These are phyloP conservation scores for Zhengitettix transpicula DNA, from an alignment of 2,888 invertebrate genomes.

Conservation along the genomic window DNA sequence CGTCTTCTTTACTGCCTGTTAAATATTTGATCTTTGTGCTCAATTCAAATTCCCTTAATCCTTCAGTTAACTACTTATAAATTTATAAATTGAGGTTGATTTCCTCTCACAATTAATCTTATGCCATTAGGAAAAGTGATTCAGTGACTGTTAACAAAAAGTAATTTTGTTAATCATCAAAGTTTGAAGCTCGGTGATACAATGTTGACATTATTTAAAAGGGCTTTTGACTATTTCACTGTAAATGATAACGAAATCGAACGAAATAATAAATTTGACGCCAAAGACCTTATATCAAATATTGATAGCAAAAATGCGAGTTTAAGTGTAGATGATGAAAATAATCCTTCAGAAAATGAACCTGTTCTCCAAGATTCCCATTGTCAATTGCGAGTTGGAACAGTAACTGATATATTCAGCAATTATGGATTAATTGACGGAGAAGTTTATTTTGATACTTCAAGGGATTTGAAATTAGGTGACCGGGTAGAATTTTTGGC, in stretches of 20 bases:
- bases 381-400: constrained; percentile 26
- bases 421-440: constrained; percentile 42
- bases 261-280: neutral
- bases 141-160: no score
- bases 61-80: no score
- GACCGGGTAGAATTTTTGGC: constrained; percentile 38
- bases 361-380: neutral
- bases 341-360: neutral
- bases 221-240: no score
- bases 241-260: neutral
- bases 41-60: no score
- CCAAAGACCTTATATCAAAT: neutral
- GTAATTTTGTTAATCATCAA: no score
- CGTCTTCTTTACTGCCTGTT: no score
- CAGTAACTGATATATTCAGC: constrained; percentile 36
- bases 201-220: no score
- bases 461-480: constrained; percentile 29
- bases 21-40: no score
- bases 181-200: no score
- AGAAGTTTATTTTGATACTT: constrained; percentile 33
- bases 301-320: neutral
- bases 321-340: neutral
- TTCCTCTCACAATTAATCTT: no score
- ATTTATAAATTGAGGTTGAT: no score
- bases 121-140: no score